Evolutionary conservation across 2,797 vertebrate species (phyloP).

Genomic region (Hypotaenidia okinawae): DNA sequence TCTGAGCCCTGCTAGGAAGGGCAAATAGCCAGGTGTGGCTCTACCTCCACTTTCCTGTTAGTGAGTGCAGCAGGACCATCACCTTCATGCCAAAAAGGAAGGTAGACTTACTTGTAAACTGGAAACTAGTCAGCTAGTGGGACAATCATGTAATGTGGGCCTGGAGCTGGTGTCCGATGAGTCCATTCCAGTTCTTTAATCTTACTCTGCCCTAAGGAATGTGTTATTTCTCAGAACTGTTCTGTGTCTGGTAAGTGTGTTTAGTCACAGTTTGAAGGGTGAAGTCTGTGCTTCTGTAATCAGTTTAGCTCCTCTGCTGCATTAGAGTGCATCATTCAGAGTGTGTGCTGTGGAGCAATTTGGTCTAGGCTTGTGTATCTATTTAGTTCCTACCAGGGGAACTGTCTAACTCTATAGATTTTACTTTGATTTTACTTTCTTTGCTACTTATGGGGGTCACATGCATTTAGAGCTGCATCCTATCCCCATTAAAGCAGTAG

Average conservation of each 20-base stretch:
- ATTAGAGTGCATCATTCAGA: background rate
- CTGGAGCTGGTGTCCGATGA: background rate
- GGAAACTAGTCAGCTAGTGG: background rate
- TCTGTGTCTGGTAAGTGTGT: background rate
- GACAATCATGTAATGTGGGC: fast-evolving
- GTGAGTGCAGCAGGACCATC: background rate
- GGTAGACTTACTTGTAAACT: background rate
- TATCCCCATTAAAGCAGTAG: background rate
- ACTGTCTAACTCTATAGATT: background rate
- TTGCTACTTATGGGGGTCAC: background rate
- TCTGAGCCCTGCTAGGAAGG: background rate
- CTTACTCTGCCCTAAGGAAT: background rate
- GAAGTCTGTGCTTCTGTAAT: background rate
- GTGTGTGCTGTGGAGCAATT: background rate
- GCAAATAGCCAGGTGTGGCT: background rate
- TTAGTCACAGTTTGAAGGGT: background rate
- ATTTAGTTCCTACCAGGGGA: background rate
- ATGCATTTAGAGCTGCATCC: background rate
- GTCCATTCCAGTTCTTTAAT: background rate
- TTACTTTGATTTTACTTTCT: background rate
- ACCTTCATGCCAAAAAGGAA: background rate
- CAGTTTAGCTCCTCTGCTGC: background rate
- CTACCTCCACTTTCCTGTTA: background rate
- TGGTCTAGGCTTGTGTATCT: background rate
- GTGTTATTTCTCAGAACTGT: background rate